A percentile compares a stretch with the other conserved stretches of the same genome.
These are phyloP conservation scores for Conistra vaccinii DNA, from an alignment of 2,888 invertebrate genomes.

Conservation along the genomic window DNA sequence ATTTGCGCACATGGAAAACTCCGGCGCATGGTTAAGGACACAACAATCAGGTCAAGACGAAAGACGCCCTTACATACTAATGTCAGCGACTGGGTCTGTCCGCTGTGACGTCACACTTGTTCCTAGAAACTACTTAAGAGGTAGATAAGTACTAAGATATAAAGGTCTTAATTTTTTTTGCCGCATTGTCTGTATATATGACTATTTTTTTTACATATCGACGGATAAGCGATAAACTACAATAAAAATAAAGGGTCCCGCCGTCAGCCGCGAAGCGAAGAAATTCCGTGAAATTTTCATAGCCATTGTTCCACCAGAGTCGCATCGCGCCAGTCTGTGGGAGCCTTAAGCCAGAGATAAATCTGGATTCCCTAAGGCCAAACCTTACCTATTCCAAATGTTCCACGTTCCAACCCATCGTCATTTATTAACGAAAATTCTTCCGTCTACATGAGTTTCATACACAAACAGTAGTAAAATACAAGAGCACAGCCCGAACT, in stretches of 20 bases:
- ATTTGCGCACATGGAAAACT: slow-evolving; percentile 56
- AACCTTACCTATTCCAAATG: not conserved
- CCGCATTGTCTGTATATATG: not conserved
- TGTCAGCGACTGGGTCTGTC: slow-evolving; percentile 43
- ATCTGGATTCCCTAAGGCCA: not conserved
- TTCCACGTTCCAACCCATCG: not conserved
- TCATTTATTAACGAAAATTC: not conserved
- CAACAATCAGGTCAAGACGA: slow-evolving; percentile 77
- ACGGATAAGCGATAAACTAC: not conserved
- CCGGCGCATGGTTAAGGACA: slow-evolving; percentile 73
- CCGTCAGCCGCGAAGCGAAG: no score
- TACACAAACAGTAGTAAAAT: not conserved
- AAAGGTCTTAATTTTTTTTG: not conserved
- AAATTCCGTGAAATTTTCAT: no score
- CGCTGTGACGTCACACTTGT: slow-evolving; percentile 49
- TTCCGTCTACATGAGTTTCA: not conserved
- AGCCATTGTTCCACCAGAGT: no score
- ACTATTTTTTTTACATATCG: not conserved
- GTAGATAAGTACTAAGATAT: slow-evolving; percentile 3
- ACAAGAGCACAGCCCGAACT: not conserved
- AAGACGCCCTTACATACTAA: slow-evolving; percentile 73
- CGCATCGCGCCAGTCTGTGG: no score
- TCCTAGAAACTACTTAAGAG: slow-evolving; percentile 41
- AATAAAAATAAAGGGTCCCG: not conserved
- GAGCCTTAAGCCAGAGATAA: not conserved